Base-by-base conservation (phyloP, 2,888 invertebrate genomes). In the Oxycera nigricornis region DNA sequence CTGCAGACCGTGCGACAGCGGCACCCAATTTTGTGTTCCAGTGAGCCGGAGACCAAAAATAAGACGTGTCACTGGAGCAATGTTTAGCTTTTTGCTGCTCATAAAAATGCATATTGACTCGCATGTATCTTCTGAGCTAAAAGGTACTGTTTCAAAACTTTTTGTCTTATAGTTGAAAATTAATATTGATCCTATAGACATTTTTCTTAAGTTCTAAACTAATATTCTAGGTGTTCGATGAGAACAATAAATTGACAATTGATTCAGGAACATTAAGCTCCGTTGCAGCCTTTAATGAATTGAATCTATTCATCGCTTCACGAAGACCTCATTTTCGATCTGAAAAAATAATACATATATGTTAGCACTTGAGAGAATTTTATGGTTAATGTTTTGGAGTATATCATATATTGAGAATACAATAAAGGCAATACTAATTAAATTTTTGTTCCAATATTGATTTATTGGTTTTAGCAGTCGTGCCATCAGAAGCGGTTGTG, bases 61-160 rank as follows among this genome's bases (percentile, higher is more conserved):
- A 80, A 94, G 91, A 76, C 93, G 88, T 52, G 92, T 91, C 31
- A 93, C 86, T 3, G 94, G 94, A 72, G 92, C 90, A 81, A 96
- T 93, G 11, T 89, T 88, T 77, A 92, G 86, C 77, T 88, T 86
- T 52, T 70, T 70, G 82, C 91, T 91, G 81, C 94, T 94, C 77
- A 93, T 86, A 81, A 88, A 83, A 78, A 90, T 88, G 80, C 93
- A 91, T 46, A 93, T 87, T 80, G 93, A 91, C 83, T 94, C 94
- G 30, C 86, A 86, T 62, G 87, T 86, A 79, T 87, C 84, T 62
- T 86, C 74, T 2, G 77, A 70, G 35, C 73, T 57, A 77, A 80
- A 81, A 1, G 77, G 75, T 72, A 82, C 81, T 73, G 81, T 81
- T 24, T 80, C 80, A 62, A 79, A 83, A 22, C 78, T 78, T 20